These are phyloP conservation scores for Austrolebias charrua DNA, from an alignment of 2,797 vertebrate species.

Conservation along the genomic window DNA sequence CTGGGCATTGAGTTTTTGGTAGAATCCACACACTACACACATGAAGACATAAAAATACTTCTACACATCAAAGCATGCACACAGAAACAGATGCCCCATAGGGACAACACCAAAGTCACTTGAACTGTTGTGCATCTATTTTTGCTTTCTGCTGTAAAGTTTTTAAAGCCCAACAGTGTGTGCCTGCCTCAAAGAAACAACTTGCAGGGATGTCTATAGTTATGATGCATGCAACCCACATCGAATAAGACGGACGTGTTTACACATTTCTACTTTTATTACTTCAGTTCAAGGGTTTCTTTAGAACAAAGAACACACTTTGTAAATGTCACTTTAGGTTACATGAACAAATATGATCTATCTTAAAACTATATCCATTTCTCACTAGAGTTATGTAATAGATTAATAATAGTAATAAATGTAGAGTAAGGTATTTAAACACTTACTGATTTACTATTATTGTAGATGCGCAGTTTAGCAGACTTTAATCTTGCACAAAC, in stretches of 20 bases:
- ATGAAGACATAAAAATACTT: conserved; percentile 13
- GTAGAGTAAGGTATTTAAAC: too few relatives aligned
- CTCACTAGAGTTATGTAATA: too few relatives aligned
- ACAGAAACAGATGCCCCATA: conserved; percentile 12
- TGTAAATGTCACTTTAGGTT: conserved; percentile 11
- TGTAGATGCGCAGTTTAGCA: too few relatives aligned
- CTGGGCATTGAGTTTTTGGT: conserved; percentile 12
- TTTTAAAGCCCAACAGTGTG: conserved; percentile 21
- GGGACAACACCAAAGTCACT: neutral
- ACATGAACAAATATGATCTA: neutral
- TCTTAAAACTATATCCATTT: neutral
- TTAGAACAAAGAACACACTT: conserved; percentile 11
- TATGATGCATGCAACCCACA: conserved; percentile 15
- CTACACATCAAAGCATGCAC: conserved; percentile 12
- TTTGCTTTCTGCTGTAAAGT: conserved; percentile 9
- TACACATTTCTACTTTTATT: conserved; percentile 1
- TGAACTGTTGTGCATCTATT: conserved; percentile 10
- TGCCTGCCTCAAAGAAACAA: conserved; percentile 23
- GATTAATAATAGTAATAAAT: too few relatives aligned
- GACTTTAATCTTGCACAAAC: too few relatives aligned
- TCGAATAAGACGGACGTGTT: conserved; percentile 5
- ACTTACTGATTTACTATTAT: too few relatives aligned
- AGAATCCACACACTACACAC: conserved; percentile 12
- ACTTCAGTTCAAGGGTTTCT: neutral
- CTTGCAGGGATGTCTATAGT: conserved; percentile 24